A percentile compares a stretch with the other conserved stretches of the same genome.
Conservation (phyloP, 2,797 vertebrate genomes). For the Lateolabrax maculatus region DNA sequence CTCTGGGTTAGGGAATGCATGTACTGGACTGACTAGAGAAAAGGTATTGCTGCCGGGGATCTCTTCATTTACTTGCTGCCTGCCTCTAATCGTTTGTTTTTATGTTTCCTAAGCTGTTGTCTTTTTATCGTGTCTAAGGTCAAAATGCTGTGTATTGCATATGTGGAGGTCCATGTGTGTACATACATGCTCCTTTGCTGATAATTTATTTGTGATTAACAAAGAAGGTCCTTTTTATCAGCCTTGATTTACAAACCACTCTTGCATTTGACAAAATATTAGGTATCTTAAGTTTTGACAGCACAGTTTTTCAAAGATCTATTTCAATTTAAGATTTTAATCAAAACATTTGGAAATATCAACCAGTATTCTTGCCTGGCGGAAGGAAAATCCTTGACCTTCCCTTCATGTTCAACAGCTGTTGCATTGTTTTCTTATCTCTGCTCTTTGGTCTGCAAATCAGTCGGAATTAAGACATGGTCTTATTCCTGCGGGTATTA, state of each 20-base stretch:
- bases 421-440: constrained; percentile 13
- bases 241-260: background rate
- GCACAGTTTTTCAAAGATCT: background rate
- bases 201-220: background rate
- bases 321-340: background rate
- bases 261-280: background rate
- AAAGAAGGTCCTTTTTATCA: background rate
- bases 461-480: background rate
- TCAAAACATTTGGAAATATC: background rate
- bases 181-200: background rate
- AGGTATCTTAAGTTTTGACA: background rate
- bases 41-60: constrained; percentile 56
- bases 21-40: constrained; percentile 33
- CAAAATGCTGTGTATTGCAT: background rate
- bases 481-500: background rate
- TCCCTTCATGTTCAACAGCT: background rate
- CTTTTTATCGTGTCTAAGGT: background rate
- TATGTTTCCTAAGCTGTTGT: background rate
- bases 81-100: background rate
- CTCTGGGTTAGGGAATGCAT: constrained; percentile 7
- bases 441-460: background rate
- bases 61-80: constrained; percentile 16
- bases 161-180: background rate
- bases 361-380: background rate
- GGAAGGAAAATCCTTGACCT: background rate